Percentiles rank a stretch among this genome's conserved stretches.
phyloP scores from a whole-genome alignment of 1,140 invertebrate species.

The Phymorhynchus buccinoides region DNA sequence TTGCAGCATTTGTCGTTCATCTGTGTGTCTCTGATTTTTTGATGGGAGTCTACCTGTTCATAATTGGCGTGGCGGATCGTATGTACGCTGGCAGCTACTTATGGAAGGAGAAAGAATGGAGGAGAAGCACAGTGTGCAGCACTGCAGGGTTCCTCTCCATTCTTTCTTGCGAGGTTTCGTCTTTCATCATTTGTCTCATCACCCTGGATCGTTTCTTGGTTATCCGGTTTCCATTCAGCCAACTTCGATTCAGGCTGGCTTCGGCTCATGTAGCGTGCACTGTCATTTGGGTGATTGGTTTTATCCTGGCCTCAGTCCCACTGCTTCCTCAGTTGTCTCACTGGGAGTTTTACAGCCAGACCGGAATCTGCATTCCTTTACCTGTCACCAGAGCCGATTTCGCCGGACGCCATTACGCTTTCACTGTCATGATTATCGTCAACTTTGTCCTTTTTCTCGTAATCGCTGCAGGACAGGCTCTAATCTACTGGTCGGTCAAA shows the following conservation, averaged over 20 bases:
- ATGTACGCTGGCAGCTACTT: constrained; percentile 53
- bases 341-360: constrained; percentile 36
- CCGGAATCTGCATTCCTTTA: constrained; percentile 49
- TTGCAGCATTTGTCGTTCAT: constrained; percentile 49
- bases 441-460: constrained; percentile 32
- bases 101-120: constrained; percentile 50
- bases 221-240: constrained; percentile 56
- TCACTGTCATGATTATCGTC: constrained; percentile 43
- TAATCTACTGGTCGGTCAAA: constrained; percentile 42
- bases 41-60: constrained; percentile 61
- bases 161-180: constrained; percentile 54
- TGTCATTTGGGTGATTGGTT: constrained; percentile 35
- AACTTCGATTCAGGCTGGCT: constrained; percentile 26
- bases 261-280: constrained; percentile 22
- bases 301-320: constrained; percentile 37
- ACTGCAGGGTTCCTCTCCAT: constrained; percentile 57
- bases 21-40: constrained; percentile 57
- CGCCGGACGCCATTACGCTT: constrained; percentile 47
- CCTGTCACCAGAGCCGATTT: constrained; percentile 39
- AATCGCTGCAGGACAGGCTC: constrained; percentile 44
- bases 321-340: constrained; percentile 14
- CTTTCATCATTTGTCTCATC: constrained; percentile 52
- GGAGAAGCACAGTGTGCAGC: constrained; percentile 46
- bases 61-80: constrained; percentile 56
- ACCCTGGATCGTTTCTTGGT: constrained; percentile 55